Base-by-base conservation (phyloP, 2,888 invertebrate species). In the Tetragonisca angustula region DNA sequence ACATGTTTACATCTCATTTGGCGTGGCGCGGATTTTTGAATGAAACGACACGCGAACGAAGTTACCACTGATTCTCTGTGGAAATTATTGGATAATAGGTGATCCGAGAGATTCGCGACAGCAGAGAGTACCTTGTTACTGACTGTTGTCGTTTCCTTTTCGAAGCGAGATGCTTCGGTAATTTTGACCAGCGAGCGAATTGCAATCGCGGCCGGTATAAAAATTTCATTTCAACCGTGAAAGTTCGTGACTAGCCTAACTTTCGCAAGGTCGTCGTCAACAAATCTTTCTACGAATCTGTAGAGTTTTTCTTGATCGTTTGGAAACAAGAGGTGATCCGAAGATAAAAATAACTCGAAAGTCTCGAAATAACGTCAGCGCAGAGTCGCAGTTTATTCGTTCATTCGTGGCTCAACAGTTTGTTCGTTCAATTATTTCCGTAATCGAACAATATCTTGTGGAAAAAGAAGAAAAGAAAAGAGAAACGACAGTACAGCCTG, bases 1-100 rank as follows among this genome's bases (percentile, higher is more conserved):
- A 17, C 82, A 52, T 69, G 65, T 80, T 83, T 62, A 56, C 80
- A 68, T 79, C 70, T 79, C 74, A 79, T 79, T 75, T 79, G 70
- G 32, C 43, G 19, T 43, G 36, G 9, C 11, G 24, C 49, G 24
- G 74, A 49, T n/a, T 24, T 54, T 11, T n/a, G n/a, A 17, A 54
- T 43, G 32, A 69, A 68, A 74, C 52, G n/a, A 17, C 65, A 21
- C 43, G 24, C 13, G 32, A 64, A 27, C 50, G 21, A 67, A 75
- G 19, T 21, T 17, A 2, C 19, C 43, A 54, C 54, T 27, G 17
- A 52, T n/a, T n/a, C 11, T 50, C 43, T 4, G 13, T 19, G 21
- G 9, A 24, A 69, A 75, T 36, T 36, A 61, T 61, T 4, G n/a
- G 19, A 5, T 21, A 50, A 4, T 68, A 9, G 0, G 4, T 27